Evolutionary conservation across 2,113 vertebrate genomes (phyloP), one percentile per base, ranked within the genome.

Genomic region (Neofelis nebulosa): DNA sequence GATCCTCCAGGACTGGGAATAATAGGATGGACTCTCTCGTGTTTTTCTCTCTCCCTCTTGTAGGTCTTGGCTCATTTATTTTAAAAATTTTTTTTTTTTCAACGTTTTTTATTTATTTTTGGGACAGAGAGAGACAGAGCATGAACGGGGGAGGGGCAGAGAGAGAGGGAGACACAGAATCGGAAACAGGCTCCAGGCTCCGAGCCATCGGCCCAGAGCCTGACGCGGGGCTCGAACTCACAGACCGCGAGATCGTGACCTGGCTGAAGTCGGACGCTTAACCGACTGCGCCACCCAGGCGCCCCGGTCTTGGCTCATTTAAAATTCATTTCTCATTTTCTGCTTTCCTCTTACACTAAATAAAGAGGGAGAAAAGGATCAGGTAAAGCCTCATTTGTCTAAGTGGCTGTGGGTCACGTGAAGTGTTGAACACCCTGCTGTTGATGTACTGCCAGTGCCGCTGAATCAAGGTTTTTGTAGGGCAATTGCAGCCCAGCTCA

Each of bases 251-350:
- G n/a, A n/a, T n/a, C n/a, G n/a, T n/a, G n/a, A n/a, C n/a, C n/a
- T n/a, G n/a, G n/a, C n/a, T n/a, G n/a, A n/a, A n/a, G n/a, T n/a
- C n/a, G n/a, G n/a, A n/a, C n/a, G n/a, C n/a, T n/a, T n/a, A n/a
- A n/a, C n/a, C n/a, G n/a, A n/a, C n/a, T n/a, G n/a, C n/a, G n/a
- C n/a, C n/a, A n/a, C n/a, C n/a, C n/a, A n/a, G n/a, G n/a, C n/a
- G n/a, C n/a, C n/a, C n/a, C n/a, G 50, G 74, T 88, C 76, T 98
- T 92, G 76, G 27, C 57, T 97, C 57, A 81, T 93, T 96, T 96
- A 71, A 95, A 88, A 96, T 95, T 95, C 15, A 93, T 80, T 97
- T 90, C 57, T 89, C 48, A 76, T 93, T 96, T 95, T 90, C 66
- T 95, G 50, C 41, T 90, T 95, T 90, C 25, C 13, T 92, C 48